phyloP scores from a whole-genome alignment of 2,888 invertebrate genomes.

The Synanthedon tipuliformis region DNA sequence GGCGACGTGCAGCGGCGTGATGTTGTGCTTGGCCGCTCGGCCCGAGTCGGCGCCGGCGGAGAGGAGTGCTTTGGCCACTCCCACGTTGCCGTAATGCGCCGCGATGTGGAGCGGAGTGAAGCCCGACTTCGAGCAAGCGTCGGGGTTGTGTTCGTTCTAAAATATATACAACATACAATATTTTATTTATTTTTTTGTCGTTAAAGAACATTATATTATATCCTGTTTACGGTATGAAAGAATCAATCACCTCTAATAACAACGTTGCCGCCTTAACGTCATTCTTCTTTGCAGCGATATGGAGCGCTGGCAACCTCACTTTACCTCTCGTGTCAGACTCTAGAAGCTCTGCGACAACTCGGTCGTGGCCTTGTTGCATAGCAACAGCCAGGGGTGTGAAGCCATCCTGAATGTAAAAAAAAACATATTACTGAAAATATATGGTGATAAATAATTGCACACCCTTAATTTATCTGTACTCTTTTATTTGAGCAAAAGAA shows the following conservation, averaged over 20 bases:
- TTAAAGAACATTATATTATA: no score
- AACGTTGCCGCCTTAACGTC: conserved; percentile 96
- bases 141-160: conserved; percentile 95
- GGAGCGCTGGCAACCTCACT: conserved; percentile 94
- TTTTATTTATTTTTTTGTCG: neutral
- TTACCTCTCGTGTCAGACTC: conserved; percentile 98
- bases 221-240: no score
- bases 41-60: conserved; percentile 95
- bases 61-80: conserved; percentile 89
- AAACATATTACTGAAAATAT: neutral
- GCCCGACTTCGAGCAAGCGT: conserved; percentile 96
- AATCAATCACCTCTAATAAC: conserved; percentile 76
- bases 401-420: conserved; percentile 78
- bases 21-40: conserved; percentile 96
- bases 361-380: conserved; percentile 98
- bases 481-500: no score
- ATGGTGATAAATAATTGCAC: neutral
- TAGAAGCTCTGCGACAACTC: conserved; percentile 94
- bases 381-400: conserved; percentile 98
- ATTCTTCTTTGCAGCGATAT: conserved; percentile 99
- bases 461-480: no score
- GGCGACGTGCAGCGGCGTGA: conserved; percentile 98
- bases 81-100: conserved; percentile 97
- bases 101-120: conserved; percentile 99
- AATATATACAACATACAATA: conserved; percentile 3